A percentile compares a stretch with the other conserved stretches of the same genome.
Conservation (phyloP, 2,888 invertebrate species). For the Coenonympha glycerion region DNA sequence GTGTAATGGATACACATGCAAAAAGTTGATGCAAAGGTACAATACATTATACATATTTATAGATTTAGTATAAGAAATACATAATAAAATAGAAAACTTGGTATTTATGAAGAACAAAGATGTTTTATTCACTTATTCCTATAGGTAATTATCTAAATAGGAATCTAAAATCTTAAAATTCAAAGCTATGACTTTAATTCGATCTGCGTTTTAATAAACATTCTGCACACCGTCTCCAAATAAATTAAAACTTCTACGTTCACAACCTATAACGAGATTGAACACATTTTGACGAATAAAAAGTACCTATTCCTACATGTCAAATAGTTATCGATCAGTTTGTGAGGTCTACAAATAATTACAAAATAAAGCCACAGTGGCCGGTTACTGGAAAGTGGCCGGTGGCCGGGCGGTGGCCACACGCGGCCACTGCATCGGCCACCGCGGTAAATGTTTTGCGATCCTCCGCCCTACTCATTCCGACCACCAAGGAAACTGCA, state of each 20-base stretch:
- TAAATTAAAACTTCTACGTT: no score
- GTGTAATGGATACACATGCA: not conserved
- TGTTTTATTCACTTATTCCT: no score
- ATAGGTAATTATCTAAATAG: no score
- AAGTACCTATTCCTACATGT: not conserved
- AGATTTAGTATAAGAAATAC: not conserved
- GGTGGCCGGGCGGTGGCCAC: not conserved
- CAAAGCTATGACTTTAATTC: no score
- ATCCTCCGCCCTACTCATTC: conserved; percentile 7
- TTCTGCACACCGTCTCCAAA: no score
- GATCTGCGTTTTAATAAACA: no score
- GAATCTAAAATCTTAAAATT: no score
- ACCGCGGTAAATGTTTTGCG: conserved; percentile 15
- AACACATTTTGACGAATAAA: not conserved
- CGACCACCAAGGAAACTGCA: conserved; percentile 17
- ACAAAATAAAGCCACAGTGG: not conserved
- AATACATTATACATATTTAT: not conserved
- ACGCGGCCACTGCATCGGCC: not conserved
- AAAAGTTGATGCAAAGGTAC: not conserved
- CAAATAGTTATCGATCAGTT: not conserved
- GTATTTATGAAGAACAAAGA: no score
- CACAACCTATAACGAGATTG: no score
- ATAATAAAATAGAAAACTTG: not conserved
- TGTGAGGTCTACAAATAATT: not conserved
- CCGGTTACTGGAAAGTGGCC: not conserved